A percentile compares a stretch with the other conserved stretches of the same genome.
These are phyloP conservation scores for Parnassius glacialis DNA, from an alignment of 2,888 invertebrate species.

Conservation along the genomic window DNA sequence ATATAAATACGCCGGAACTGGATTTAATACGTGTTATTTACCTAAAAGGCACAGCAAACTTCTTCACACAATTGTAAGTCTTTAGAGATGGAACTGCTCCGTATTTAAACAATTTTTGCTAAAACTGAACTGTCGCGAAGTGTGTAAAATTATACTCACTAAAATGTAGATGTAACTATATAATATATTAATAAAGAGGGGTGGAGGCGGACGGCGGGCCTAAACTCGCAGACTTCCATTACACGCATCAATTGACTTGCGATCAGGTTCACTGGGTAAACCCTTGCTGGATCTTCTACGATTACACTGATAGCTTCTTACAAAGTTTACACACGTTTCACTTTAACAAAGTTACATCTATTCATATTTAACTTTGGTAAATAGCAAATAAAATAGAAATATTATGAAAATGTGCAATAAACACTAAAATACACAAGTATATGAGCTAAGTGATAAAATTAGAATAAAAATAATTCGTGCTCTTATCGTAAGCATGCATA, in stretches of 20 bases:
- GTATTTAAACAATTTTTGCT: constrained; percentile 2
- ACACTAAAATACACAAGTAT: constrained; percentile 62
- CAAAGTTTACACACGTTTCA: constrained; percentile 46
- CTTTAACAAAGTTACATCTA: constrained; percentile 32
- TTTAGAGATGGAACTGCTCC: constrained; percentile 7
- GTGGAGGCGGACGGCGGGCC: constrained; percentile 43
- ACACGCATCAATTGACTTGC: constrained; percentile 68
- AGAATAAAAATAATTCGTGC: constrained; percentile 64
- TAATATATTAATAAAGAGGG: constrained; percentile 45
- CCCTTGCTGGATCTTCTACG: constrained; percentile 53
- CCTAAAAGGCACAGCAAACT: constrained; percentile 19
- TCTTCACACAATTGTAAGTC: constrained; percentile 12
- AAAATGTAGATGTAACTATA: constrained; percentile 38
- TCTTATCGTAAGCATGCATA: constrained; percentile 78
- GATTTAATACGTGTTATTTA: constrained; percentile 46
- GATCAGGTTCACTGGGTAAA: constrained; percentile 61
- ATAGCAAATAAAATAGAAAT: constrained; percentile 36
- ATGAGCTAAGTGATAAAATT: constrained; percentile 51
- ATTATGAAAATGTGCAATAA: constrained; percentile 59
- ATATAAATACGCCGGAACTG: constrained; percentile 58
- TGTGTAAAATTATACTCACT: constrained; percentile 33
- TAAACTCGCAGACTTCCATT: constrained; percentile 66
- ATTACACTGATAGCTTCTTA: constrained; percentile 55
- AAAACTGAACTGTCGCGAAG: constrained; percentile 2
- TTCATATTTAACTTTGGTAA: constrained; percentile 13